These are phyloP conservation scores for Decapterus maruadsi DNA, from an alignment of 2,797 vertebrate genomes.

Conservation along the genomic window DNA sequence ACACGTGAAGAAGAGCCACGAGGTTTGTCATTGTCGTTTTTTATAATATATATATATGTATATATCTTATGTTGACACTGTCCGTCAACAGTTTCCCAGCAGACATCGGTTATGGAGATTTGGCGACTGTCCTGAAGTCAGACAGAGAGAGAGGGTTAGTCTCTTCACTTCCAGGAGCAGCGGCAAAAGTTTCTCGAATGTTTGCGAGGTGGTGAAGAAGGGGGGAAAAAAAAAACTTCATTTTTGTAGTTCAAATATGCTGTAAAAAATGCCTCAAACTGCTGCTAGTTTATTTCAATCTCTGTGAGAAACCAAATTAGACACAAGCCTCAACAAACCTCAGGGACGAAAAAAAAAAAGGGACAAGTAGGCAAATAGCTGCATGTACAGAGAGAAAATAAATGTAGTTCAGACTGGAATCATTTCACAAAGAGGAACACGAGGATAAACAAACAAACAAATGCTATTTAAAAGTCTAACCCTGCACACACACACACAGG, in stretches of 20 bases:
- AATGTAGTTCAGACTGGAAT: conserved; percentile 23
- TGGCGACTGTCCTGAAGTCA: conserved; percentile 22
- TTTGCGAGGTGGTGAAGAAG: conserved; percentile 70
- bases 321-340: conserved; percentile 70
- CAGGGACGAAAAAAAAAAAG: conserved; percentile 50
- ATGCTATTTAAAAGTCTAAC: conserved; percentile 5
- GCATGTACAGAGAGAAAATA: conserved; percentile 29
- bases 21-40: neutral
- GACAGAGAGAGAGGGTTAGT: neutral
- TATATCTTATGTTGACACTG: conserved; percentile 17
- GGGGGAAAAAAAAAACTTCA: conserved; percentile 48
- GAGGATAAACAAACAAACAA: conserved; percentile 5
- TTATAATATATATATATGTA: no score
- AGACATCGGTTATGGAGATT: conserved; percentile 22
- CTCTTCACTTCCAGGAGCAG: conserved; percentile 35
- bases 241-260: conserved; percentile 71
- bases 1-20: neutral
- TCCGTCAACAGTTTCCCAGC: conserved; percentile 35
- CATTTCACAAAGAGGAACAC: conserved; percentile 10
- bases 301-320: conserved; percentile 74
- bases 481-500: neutral
- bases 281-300: conserved; percentile 75
- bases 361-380: conserved; percentile 63
- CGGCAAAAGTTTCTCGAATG: conserved; percentile 52
- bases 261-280: conserved; percentile 74